Conservation (phyloP, 2,888 invertebrate species). For the Drosophila mulleri region DNA sequence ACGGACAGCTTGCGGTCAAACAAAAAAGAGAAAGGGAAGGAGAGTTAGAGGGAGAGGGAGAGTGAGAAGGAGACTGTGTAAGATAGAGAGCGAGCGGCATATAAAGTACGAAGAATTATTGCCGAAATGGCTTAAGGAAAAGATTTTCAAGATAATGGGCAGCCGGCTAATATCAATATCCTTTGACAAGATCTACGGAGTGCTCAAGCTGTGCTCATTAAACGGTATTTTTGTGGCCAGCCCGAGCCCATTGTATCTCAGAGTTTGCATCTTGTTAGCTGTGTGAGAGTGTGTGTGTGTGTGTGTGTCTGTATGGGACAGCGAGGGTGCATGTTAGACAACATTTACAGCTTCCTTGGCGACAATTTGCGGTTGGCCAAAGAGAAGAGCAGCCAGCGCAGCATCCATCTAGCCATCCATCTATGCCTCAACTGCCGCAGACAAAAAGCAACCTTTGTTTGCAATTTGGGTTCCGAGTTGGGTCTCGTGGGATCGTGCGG, state of each 20-base stretch:
- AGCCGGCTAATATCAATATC: conserved; percentile 76
- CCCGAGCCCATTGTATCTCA: conserved; percentile 64
- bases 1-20: conserved; percentile 59
- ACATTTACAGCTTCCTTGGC: conserved; percentile 63
- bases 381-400: conserved; percentile 33
- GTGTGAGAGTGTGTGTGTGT: conserved; percentile 20
- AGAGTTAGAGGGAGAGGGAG: neutral
- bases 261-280: conserved; percentile 78
- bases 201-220: conserved; percentile 83
- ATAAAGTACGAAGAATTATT: conserved; percentile 75
- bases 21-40: too few relatives aligned
- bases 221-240: conserved; percentile 82
- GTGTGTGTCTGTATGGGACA: conserved; percentile 46
- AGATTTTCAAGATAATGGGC: conserved; percentile 56
- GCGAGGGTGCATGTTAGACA: conserved; percentile 61
- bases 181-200: conserved; percentile 77
- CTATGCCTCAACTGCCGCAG: conserved; percentile 49
- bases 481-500: conserved; percentile 30
- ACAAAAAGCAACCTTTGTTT: conserved; percentile 75
- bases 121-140: conserved; percentile 38
- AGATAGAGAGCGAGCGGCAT: conserved; percentile 9
- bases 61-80: neutral
- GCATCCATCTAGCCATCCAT: conserved; percentile 39
- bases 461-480: conserved; percentile 27
- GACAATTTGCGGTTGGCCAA: conserved; percentile 76